phyloP scores from a whole-genome alignment of 2,113 vertebrate species.

The Zapus hudsonius region DNA sequence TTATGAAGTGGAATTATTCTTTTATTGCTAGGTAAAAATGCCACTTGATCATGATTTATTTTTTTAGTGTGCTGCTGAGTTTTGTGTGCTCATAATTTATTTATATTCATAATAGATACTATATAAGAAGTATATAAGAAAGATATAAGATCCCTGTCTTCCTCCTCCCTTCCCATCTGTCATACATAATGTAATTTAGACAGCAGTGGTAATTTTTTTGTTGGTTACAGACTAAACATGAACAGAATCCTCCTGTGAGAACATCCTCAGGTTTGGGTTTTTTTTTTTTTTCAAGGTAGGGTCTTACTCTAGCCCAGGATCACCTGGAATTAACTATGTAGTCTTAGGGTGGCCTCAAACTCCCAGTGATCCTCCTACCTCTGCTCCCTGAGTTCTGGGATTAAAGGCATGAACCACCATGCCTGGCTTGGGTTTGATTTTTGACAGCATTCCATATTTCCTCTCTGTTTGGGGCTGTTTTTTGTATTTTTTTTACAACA shows the following conservation, averaged over 20 bases:
- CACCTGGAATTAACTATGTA: too few relatives aligned
- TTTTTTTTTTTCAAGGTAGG: too few relatives aligned
- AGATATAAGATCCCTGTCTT: too few relatives aligned
- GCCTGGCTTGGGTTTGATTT: too few relatives aligned
- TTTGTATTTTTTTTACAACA: too few relatives aligned
- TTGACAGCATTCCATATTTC: neutral
- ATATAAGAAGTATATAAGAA: slow-evolving; percentile 23
- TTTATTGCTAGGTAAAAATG: slow-evolving; percentile 33
- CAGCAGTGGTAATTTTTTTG: neutral
- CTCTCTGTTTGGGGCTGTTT: too few relatives aligned
- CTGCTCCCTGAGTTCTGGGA: too few relatives aligned
- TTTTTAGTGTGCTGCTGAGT: slow-evolving; percentile 39
- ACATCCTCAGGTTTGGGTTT: too few relatives aligned
- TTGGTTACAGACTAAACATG: neutral
- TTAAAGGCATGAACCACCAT: too few relatives aligned
- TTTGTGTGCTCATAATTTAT: neutral
- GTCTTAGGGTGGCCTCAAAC: too few relatives aligned
- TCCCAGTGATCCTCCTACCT: too few relatives aligned
- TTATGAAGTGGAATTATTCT: slow-evolving; percentile 36
- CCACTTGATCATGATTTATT: slow-evolving; percentile 32
- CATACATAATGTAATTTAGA: slow-evolving; percentile 19
- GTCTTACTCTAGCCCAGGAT: too few relatives aligned
- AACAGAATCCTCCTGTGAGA: slow-evolving; percentile 36
- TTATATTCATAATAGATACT: slow-evolving; percentile 29
- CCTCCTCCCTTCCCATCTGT: neutral